These are phyloP conservation scores for Muscidifurax raptorellus DNA, from an alignment of 1,140 invertebrate genomes.

Conservation along the genomic window DNA sequence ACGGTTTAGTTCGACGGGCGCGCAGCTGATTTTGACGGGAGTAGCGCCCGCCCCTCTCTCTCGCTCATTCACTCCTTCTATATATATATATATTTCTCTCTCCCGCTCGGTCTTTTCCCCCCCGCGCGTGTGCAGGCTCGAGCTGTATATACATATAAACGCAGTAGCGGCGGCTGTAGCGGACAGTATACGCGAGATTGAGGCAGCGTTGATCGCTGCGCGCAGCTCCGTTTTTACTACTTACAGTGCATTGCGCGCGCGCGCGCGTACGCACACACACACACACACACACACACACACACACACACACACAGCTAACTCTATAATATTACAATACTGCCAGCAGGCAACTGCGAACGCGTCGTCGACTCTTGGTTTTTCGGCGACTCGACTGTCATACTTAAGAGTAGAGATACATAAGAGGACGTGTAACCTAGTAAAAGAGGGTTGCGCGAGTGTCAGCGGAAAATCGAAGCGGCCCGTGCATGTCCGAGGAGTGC, in stretches of 20 bases:
- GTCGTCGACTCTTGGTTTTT: neutral
- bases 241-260: too few species aligned
- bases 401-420: too few species aligned
- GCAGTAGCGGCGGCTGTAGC: neutral
- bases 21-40: slow-evolving; percentile 60
- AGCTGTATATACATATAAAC: slow-evolving; percentile 7
- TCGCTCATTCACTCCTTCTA: neutral
- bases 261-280: too few species aligned
- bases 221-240: too few species aligned
- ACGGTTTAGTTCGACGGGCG: slow-evolving; percentile 49
- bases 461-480: neutral
- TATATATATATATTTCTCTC: neutral
- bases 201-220: neutral
- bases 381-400: too few species aligned
- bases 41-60: slow-evolving; percentile 33
- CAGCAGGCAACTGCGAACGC: neutral
- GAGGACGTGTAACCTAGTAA: too few species aligned
- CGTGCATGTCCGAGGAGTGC: neutral
- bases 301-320: too few species aligned
- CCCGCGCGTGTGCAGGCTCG: too few species aligned
- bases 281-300: too few species aligned
- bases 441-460: neutral
- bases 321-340: neutral
- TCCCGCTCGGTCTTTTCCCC: neutral
- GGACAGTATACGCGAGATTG: neutral